Percentiles rank a stretch among this genome's conserved stretches.
Evolutionary conservation across 2,888 invertebrate genomes (phyloP).

Genomic region (Calliopum simillimum): DNA sequence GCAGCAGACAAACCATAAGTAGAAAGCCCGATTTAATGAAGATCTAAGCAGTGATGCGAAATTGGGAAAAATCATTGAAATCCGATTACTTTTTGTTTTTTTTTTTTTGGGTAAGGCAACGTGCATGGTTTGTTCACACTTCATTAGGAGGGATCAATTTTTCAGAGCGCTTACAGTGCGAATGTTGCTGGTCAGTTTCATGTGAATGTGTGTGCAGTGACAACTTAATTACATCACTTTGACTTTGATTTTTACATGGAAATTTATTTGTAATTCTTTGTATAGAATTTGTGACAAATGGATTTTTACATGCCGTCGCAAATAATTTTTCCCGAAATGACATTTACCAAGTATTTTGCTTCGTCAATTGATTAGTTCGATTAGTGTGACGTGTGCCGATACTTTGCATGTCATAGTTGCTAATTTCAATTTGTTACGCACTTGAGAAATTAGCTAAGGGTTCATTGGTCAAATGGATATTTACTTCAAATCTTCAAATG

Average conservation of each 20-base stretch:
- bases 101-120: conserved; percentile 2
- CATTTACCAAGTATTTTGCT: no score
- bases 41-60: conserved; percentile 24
- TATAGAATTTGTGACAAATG: conserved; percentile 35
- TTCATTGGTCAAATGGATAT: no score
- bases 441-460: background rate
- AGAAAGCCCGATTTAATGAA: conserved; percentile 12
- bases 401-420: no score
- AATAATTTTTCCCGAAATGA: conserved; percentile 23
- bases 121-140: conserved; percentile 33
- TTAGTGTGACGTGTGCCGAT: no score
- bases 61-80: conserved; percentile 28
- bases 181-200: background rate
- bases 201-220: background rate
- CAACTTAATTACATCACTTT: conserved; percentile 35
- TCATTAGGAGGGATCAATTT: conserved; percentile 32
- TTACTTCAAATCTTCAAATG: no score
- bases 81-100: conserved; percentile 27
- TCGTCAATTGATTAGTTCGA: no score
- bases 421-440: no score
- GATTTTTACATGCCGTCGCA: conserved; percentile 23
- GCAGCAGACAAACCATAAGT: conserved; percentile 33
- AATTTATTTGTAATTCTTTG: background rate
- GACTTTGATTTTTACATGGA: conserved; percentile 1
- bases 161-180: background rate